Percentiles rank a stretch among this genome's conserved stretches.
These are phyloP conservation scores for Poecilus cupreus DNA, from an alignment of 2,888 invertebrate species.

Conservation along the genomic window DNA sequence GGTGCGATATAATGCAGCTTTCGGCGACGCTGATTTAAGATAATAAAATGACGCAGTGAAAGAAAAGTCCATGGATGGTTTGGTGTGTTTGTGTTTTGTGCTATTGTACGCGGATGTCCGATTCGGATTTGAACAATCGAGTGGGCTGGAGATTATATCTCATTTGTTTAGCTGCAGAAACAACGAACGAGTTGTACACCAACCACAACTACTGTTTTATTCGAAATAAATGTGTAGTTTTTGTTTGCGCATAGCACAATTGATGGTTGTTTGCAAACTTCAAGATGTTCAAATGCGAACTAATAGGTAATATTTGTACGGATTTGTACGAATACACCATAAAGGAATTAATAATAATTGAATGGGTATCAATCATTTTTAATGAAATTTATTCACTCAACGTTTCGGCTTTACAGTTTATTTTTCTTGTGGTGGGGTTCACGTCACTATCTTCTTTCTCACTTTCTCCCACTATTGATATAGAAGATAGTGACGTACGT, in stretches of 20 bases:
- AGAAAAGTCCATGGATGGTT: not conserved
- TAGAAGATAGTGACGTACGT: too few relatives aligned
- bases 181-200: not conserved
- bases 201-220: not conserved
- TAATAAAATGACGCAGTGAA: constrained; percentile 33
- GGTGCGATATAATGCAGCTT: constrained; percentile 22
- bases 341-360: too few relatives aligned
- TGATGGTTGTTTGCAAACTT: not conserved
- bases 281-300: too few relatives aligned
- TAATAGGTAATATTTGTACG: too few relatives aligned
- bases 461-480: too few relatives aligned
- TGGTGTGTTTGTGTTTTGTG: not conserved
- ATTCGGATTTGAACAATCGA: constrained; percentile 21
- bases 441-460: too few relatives aligned
- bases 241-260: not conserved
- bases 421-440: too few relatives aligned
- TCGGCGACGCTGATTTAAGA: constrained; percentile 36
- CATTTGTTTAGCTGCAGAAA: constrained; percentile 15
- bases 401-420: too few relatives aligned
- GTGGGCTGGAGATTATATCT: constrained; percentile 35
- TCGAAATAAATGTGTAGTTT: constrained; percentile 13
- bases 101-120: constrained; percentile 20
- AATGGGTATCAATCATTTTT: too few relatives aligned
- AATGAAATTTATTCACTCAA: too few relatives aligned
- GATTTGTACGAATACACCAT: too few relatives aligned